Conservation (phyloP, 2,888 invertebrate genomes). For the Proisotoma minuta region DNA sequence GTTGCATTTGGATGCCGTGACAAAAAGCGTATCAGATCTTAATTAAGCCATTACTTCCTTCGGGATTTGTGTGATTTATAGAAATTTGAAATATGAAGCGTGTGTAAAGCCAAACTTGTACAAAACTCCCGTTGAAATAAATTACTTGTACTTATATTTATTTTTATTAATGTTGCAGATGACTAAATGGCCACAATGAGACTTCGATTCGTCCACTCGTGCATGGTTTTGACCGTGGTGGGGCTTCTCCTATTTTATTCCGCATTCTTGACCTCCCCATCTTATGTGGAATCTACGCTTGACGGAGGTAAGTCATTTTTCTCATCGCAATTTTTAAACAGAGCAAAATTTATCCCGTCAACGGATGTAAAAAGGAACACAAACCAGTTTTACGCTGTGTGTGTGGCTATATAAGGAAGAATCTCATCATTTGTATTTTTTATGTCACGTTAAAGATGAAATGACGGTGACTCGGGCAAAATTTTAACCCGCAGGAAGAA, state of each 20-base stretch:
- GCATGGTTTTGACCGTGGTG: constrained; percentile 47
- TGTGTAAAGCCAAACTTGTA: too few relatives aligned
- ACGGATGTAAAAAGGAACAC: too few relatives aligned
- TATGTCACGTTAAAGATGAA: too few relatives aligned
- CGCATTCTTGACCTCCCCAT: constrained; percentile 46
- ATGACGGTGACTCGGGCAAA: too few relatives aligned
- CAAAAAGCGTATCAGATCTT: neutral
- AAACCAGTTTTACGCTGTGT: too few relatives aligned
- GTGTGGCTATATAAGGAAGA: too few relatives aligned
- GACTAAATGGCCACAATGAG: constrained; percentile 47
- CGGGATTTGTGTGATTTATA: neutral
- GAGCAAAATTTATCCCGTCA: too few relatives aligned
- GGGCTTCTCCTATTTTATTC: constrained; percentile 46
- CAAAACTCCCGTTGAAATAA: neutral
- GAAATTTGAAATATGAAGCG: too few relatives aligned
- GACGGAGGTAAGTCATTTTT: constrained; percentile 27
- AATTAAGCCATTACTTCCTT: neutral
- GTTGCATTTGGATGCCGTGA: neutral
- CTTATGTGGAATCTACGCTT: constrained; percentile 40
- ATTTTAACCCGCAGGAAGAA: too few relatives aligned
- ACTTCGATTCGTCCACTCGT: constrained; percentile 46
- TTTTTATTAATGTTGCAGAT: constrained; percentile 34
- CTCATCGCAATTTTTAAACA: neutral
- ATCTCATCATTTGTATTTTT: too few relatives aligned
- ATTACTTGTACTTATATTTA: neutral